Evolutionary conservation across 2,888 invertebrate species (phyloP), one percentile per base, ranked within the genome.

Genomic region (Drosophila neonasuta): DNA sequence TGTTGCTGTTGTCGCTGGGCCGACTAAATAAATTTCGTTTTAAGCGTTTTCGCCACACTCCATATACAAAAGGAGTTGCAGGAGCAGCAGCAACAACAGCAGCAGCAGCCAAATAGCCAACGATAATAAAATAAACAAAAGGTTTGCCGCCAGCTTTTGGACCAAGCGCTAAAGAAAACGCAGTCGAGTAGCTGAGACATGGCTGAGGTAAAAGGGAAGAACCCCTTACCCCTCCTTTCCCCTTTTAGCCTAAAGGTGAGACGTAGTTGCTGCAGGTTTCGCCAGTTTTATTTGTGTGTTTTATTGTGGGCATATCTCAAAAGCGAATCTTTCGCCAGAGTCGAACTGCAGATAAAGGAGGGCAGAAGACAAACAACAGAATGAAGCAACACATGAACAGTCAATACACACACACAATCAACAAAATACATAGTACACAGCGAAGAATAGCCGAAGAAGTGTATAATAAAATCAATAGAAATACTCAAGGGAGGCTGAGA

Each of bases 21-120:
- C 79, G 84, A 89, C 87, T 89, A 88, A 87, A 88, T 88, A 88
- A 89, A 88, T 88, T 86, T 80, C 50, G 59, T 72, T 83, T 86
- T 88, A 79, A 87, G 88, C 86, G 88, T 80, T 87, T 86, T 78
- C 68, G 82, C 86, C 80, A 88, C 89, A 89, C 89, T 86, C 87
- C 87, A 84, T 84, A 89, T 87, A 88, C 80, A 86, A 88, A 68
- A 65, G 74, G 73, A 79, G 76, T 60, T 62, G 71, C 62, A 75
- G 77, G 59, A 63, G 73, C 50, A 24, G 61, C 46, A 63, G 68
- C 54, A 54, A 32, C 34, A 45, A 32, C 6, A 45, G 36, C 54
- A 63, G 54, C 59, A 57, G 58, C 74, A 74, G 60, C 79, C 75
- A 77, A 87, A 83, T 78, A 87, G 85, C 79, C 79, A 87, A 72